A percentile compares a stretch with the other conserved stretches of the same genome.
phyloP scores from a whole-genome alignment of 2,888 invertebrate species.

The Phragmatobia fuliginosa region DNA sequence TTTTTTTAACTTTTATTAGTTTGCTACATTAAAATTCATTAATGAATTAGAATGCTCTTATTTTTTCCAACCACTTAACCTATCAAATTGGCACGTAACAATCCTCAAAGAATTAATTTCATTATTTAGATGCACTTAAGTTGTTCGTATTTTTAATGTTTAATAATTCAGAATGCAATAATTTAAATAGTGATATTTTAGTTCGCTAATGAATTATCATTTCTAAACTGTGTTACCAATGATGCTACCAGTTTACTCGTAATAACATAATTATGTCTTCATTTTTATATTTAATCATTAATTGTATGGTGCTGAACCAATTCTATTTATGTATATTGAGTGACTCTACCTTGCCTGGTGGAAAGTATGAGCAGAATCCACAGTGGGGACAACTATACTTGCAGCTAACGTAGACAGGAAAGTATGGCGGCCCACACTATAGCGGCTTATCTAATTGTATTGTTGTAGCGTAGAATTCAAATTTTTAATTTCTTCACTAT shows the following conservation, averaged over 20 bases:
- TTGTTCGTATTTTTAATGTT: neutral
- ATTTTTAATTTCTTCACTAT: neutral
- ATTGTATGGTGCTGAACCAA: neutral
- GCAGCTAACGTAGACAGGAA: too few relatives aligned
- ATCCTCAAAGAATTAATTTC: neutral
- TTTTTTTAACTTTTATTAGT: neutral
- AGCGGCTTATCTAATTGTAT: too few relatives aligned
- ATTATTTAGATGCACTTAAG: neutral
- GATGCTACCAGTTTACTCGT: neutral
- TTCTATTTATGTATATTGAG: too few relatives aligned
- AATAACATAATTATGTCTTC: neutral
- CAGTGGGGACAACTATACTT: too few relatives aligned
- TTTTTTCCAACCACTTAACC: neutral
- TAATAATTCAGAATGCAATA: neutral
- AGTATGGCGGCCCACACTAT: too few relatives aligned
- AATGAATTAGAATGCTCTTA: neutral
- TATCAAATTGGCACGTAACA: neutral
- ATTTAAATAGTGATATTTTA: neutral
- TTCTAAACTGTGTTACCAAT: neutral
- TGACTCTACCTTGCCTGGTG: too few relatives aligned
- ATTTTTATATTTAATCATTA: neutral
- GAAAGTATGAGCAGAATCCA: too few relatives aligned
- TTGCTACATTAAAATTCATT: constrained; percentile 4
- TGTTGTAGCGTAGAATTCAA: too few relatives aligned
- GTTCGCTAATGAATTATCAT: neutral